Percentiles rank a stretch among this genome's conserved stretches.
Evolutionary conservation across 2,797 vertebrate genomes (phyloP).

Genomic region (Sebastes alutus): DNA sequence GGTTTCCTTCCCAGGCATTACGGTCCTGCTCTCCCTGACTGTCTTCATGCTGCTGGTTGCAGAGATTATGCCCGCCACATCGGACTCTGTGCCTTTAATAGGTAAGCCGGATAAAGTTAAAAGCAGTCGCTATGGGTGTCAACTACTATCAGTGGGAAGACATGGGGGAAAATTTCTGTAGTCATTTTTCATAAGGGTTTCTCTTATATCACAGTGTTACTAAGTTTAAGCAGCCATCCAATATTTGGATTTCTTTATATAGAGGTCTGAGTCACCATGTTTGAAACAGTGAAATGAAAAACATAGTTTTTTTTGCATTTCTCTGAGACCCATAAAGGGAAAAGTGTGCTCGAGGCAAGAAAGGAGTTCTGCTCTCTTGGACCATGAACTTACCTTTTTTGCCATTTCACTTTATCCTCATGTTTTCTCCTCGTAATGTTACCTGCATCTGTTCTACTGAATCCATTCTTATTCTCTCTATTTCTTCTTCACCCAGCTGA

Average conservation of each 20-base stretch:
- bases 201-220: constrained; percentile 6
- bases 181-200: constrained; percentile 21
- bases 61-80: constrained; percentile 96
- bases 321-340: neutral
- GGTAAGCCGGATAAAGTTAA: constrained; percentile 80
- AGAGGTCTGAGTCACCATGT: neutral
- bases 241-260: neutral
- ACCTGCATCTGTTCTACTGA: neutral
- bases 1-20: constrained; percentile 86
- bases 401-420: neutral
- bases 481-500: constrained; percentile 65
- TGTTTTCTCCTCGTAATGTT: neutral
- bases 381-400: neutral
- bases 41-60: constrained; percentile 97
- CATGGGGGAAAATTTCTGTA: neutral
- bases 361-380: neutral
- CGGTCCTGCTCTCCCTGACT: constrained; percentile 92
- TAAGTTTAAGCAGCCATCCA: neutral
- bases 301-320: neutral
- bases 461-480: neutral
- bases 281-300: constrained; percentile 9
- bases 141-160: constrained; percentile 3
- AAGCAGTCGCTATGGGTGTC: constrained; percentile 20
- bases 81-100: constrained; percentile 94
- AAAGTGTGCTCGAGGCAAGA: neutral